Base-by-base conservation (phyloP, 2,113 vertebrate species). In the Sinosuthora webbiana region DNA sequence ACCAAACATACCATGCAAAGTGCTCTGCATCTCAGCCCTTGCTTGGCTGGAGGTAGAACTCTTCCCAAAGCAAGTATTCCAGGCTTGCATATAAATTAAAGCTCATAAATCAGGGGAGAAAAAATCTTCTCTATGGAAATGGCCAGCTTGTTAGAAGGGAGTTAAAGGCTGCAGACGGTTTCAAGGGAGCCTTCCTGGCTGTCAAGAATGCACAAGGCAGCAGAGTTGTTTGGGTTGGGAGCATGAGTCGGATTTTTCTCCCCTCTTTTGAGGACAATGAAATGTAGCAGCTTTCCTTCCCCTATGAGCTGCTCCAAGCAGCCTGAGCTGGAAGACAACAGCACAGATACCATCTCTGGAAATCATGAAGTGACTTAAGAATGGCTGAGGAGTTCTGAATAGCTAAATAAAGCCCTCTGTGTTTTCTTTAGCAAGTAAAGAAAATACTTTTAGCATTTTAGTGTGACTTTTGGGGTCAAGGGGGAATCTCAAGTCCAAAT, bases 381-480 rank as follows among this genome's bases (percentile, higher is more conserved):
- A 92, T 35, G 90, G 93, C 93, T 90, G 91, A 96, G 92, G 87
- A 96, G 96, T 88, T 96, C 97, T 65, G 80, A 96, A 97, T 97
- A 96, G 97, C 95, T 96, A 96, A 95, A 96, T 90, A 86, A 96
- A 96, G 93, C 78, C 84, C 80, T 87, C 94, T 93, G 94, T 98
- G 96, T 97, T 98, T 98, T 97, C 95, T 97, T 97, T 97, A 95
- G 93, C 94, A 94, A 98, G 97, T 95, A 98, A 98, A 98, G 96
- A 98, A 98, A 98, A 98, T 95, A 98, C 97, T 97, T 98, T 90
- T 94, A 97, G 95, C 89, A 28, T 97, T 98, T 97, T 97, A 97
- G 96, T 93, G 95, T 96, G 94, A 97, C 96, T 97, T 98, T 37
- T 89, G 97, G 96, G 97, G 94, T 97, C 96, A 97, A 94, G 81